phyloP scores from a whole-genome alignment of 2,888 invertebrate species.

The Agrenia bidenticulata region DNA sequence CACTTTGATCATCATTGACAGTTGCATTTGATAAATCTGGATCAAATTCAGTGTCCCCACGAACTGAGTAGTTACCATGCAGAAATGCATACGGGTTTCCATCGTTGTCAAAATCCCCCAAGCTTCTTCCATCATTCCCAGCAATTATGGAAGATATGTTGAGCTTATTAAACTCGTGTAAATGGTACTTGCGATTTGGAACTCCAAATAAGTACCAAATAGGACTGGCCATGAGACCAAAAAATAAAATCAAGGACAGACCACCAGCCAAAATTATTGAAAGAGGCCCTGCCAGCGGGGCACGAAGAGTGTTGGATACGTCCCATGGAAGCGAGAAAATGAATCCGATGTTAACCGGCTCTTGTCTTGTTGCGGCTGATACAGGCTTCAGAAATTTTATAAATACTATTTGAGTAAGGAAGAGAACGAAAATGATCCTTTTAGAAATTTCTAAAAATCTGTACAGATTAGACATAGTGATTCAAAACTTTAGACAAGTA shows the following conservation, averaged over 20 bases:
- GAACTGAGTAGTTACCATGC: neutral
- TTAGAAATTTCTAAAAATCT: too few species aligned
- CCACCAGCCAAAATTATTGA: slow-evolving; percentile 33
- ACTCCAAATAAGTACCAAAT: slow-evolving; percentile 47
- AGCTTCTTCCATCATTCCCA: neutral
- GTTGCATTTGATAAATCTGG: too few species aligned
- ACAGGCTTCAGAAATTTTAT: neutral
- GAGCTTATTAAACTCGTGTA: slow-evolving; percentile 22
- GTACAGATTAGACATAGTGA: too few species aligned
- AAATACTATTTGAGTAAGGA: too few species aligned
- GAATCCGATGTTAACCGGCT: slow-evolving; percentile 46
- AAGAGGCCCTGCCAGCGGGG: slow-evolving; percentile 41
- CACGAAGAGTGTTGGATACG: slow-evolving; percentile 47
- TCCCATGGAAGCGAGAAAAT: slow-evolving; percentile 50
- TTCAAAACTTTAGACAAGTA: too few species aligned
- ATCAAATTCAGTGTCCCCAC: neutral
- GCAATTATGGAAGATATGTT: neutral
- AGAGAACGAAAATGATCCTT: too few species aligned
- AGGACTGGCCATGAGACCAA: slow-evolving; percentile 45
- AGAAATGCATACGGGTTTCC: slow-evolving; percentile 3
- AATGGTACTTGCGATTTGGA: slow-evolving; percentile 44
- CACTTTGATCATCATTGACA: too few species aligned
- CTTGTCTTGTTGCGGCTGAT: slow-evolving; percentile 2
- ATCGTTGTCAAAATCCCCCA: neutral
- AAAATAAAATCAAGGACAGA: slow-evolving; percentile 42